Percentiles rank a stretch among this genome's conserved stretches.
These are phyloP conservation scores for Ennomos erosarius DNA, from an alignment of 2,888 invertebrate species.

Conservation along the genomic window DNA sequence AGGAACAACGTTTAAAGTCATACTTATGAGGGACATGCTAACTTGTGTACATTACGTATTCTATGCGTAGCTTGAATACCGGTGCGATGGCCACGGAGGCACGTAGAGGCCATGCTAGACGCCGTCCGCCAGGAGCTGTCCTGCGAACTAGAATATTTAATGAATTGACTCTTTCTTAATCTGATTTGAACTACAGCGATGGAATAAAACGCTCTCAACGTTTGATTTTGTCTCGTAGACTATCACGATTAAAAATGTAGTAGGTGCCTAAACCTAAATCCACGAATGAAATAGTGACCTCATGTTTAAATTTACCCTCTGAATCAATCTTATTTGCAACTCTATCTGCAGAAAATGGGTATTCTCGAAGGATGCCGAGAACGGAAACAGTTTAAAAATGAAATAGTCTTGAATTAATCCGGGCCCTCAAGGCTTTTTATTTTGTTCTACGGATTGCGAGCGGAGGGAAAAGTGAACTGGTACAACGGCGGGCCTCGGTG, in stretches of 20 bases:
- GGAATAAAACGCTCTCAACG: no score
- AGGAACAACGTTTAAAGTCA: constrained; percentile 15
- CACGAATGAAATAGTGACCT: not conserved
- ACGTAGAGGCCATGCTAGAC: constrained; percentile 28
- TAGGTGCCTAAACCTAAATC: no score
- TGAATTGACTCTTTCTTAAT: constrained; percentile 7
- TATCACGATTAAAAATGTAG: no score
- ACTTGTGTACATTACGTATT: constrained; percentile 38
- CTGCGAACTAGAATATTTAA: constrained; percentile 25
- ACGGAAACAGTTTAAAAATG: constrained; percentile 29
- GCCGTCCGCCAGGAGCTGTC: constrained; percentile 22
- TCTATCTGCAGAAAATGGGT: constrained; percentile 1
- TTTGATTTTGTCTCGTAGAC: no score
- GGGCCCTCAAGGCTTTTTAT: constrained; percentile 26
- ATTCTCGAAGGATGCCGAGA: constrained; percentile 16
- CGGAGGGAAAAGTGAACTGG: constrained; percentile 25
- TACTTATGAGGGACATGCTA: constrained; percentile 30
- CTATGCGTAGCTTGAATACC: constrained; percentile 33
- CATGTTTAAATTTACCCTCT: not conserved
- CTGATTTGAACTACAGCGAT: constrained; percentile 7
- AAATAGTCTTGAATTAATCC: constrained; percentile 26
- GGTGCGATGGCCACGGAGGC: constrained; percentile 34
- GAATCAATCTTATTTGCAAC: constrained; percentile 6
- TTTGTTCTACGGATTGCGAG: constrained; percentile 17
- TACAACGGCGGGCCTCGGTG: constrained; percentile 23